These are phyloP conservation scores for Corydoras maculifer DNA, from an alignment of 2,113 vertebrate genomes.

Conservation along the genomic window DNA sequence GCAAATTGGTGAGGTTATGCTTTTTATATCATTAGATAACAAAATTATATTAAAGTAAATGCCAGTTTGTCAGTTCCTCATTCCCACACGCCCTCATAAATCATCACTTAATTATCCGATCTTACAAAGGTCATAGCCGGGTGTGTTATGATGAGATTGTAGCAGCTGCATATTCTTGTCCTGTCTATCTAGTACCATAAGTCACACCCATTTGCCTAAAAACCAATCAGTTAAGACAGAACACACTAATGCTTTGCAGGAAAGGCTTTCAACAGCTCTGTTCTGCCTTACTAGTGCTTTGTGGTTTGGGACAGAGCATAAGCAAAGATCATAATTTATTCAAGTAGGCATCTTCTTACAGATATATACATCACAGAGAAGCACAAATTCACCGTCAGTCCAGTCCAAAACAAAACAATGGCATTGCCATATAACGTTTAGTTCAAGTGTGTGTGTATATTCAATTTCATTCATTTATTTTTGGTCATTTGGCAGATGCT, in stretches of 20 bases:
- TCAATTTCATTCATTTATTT: not conserved
- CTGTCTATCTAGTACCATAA: not conserved
- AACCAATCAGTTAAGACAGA: not conserved
- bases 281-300: constrained; percentile 39
- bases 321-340: constrained; percentile 61
- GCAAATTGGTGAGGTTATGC: no score
- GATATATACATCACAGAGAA: constrained; percentile 24
- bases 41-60: no score
- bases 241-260: not conserved
- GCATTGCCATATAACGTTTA: not conserved
- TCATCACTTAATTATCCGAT: not conserved
- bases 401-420: not conserved
- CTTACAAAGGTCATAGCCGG: not conserved
- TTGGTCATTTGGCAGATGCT: no score
- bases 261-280: constrained; percentile 2
- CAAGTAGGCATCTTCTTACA: constrained; percentile 51
- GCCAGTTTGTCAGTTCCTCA: no score
- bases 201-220: not conserved
- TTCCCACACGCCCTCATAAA: no score
- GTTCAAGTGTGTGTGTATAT: not conserved
- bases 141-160: not conserved
- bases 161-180: not conserved
- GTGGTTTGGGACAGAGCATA: constrained; percentile 31
- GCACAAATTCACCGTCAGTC: constrained; percentile 10
- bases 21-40: no score